These are phyloP conservation scores for Megaceryle alcyon DNA, from an alignment of 2,797 vertebrate genomes.

Conservation along the genomic window DNA sequence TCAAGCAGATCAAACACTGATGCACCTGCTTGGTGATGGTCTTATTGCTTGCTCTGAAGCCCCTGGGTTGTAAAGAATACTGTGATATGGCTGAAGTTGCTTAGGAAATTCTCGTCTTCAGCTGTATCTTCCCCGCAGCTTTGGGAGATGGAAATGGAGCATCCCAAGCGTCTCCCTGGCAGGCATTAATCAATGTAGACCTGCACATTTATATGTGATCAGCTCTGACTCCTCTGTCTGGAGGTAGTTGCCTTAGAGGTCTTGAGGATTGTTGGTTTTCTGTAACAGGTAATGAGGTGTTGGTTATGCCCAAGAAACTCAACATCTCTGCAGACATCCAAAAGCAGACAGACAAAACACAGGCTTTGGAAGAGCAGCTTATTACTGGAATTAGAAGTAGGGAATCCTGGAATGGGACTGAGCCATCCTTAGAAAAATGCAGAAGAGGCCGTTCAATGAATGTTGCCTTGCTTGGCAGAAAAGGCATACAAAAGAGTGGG, in stretches of 20 bases:
- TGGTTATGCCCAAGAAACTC: not conserved
- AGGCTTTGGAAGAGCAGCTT: not conserved
- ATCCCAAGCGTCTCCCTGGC: not conserved
- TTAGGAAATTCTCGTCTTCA: not conserved
- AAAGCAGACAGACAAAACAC: not conserved
- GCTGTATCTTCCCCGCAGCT: not conserved
- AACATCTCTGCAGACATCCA: not conserved
- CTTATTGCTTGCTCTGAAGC: not conserved
- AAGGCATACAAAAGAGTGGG: not conserved
- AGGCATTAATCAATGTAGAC: accelerated
- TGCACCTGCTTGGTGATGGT: not conserved
- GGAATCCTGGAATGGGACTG: not conserved
- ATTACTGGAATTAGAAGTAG: not conserved
- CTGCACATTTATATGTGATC: not conserved
- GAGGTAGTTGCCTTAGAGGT: not conserved
- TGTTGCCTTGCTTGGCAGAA: not conserved
- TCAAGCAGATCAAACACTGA: not conserved
- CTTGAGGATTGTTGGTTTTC: not conserved
- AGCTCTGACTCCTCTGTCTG: not conserved
- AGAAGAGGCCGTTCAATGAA: not conserved
- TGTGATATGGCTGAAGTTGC: not conserved
- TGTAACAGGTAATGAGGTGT: not conserved
- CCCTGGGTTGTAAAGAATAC: not conserved
- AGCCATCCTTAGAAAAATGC: not conserved
- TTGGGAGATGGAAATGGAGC: not conserved